Conservation (phyloP, 2,797 vertebrate genomes). For the Cryptoprocta ferox region DNA sequence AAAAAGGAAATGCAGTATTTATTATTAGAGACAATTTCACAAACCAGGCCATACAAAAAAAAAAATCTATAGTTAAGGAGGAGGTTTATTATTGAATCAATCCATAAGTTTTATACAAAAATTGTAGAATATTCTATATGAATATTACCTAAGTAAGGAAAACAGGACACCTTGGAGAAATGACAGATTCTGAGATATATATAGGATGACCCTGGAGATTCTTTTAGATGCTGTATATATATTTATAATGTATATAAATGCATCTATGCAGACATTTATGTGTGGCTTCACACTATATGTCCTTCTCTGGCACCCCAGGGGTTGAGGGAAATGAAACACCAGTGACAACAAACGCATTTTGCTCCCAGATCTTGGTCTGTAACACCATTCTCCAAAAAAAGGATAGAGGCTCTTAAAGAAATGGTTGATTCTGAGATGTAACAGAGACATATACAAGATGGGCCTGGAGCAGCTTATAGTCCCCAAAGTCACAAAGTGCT, state of each 20-base stretch:
- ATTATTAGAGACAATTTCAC: background rate
- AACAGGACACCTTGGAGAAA: background rate
- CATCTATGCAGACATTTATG: background rate
- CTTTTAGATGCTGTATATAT: background rate
- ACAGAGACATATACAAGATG: background rate
- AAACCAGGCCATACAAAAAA: background rate
- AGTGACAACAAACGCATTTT: background rate
- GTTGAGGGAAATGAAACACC: background rate
- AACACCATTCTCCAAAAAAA: background rate
- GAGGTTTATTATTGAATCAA: background rate
- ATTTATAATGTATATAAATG: fast-evolving
- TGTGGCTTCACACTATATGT: background rate
- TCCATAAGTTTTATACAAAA: background rate
- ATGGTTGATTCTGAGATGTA: background rate
- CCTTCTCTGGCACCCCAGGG: background rate
- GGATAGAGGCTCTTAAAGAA: background rate
- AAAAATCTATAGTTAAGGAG: background rate
- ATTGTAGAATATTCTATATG: background rate
- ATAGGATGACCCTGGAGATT: background rate
- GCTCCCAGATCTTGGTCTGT: background rate
- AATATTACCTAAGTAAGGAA: background rate
- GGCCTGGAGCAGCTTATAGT: background rate
- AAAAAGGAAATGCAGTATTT: background rate
- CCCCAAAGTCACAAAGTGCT: background rate
- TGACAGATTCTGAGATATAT: background rate